Conservation (phyloP, 1,140 invertebrate species). For the Nebria ingens region DNA sequence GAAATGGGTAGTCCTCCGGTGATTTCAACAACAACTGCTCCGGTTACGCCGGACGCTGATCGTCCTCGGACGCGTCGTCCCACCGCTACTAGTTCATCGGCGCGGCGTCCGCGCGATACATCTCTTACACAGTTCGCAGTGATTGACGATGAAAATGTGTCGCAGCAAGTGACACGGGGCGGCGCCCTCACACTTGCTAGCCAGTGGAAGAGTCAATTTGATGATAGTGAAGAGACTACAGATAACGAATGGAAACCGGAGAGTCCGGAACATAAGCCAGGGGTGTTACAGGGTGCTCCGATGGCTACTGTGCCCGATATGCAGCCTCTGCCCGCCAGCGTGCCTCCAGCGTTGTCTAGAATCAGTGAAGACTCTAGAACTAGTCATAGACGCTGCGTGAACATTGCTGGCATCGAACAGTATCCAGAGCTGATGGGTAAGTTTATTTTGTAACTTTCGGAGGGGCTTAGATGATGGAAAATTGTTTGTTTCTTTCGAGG, state of each 20-base stretch:
- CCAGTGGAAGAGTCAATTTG: slow-evolving; percentile 90
- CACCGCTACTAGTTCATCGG: slow-evolving; percentile 28
- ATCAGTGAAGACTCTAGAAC: slow-evolving; percentile 47
- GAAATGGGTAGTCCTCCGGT: background rate
- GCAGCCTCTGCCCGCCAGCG: slow-evolving; percentile 18
- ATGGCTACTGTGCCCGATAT: slow-evolving; percentile 21
- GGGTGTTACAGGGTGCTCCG: slow-evolving; percentile 23
- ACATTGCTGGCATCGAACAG: slow-evolving; percentile 55
- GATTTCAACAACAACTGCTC: slow-evolving; percentile 13
- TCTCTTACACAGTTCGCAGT: slow-evolving; percentile 77
- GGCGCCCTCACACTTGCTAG: slow-evolving; percentile 74
- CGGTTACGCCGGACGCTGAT: slow-evolving; percentile 33
- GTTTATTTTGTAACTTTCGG: too few species aligned
- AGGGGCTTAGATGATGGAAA: too few species aligned
- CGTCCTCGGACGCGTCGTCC: slow-evolving; percentile 28
- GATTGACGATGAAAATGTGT: slow-evolving; percentile 88
- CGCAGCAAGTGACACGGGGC: slow-evolving; percentile 71
- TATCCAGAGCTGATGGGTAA: slow-evolving; percentile 48
- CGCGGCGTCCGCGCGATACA: slow-evolving; percentile 39
- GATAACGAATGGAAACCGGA: slow-evolving; percentile 89
- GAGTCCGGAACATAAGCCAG: slow-evolving; percentile 54
- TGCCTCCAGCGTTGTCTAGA: slow-evolving; percentile 39
- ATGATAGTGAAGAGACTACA: slow-evolving; percentile 82
- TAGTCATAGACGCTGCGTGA: slow-evolving; percentile 43
- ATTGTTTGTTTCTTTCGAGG: too few species aligned